Base-by-base conservation (phyloP, 2,888 invertebrate species). In the Craniophora ligustri region DNA sequence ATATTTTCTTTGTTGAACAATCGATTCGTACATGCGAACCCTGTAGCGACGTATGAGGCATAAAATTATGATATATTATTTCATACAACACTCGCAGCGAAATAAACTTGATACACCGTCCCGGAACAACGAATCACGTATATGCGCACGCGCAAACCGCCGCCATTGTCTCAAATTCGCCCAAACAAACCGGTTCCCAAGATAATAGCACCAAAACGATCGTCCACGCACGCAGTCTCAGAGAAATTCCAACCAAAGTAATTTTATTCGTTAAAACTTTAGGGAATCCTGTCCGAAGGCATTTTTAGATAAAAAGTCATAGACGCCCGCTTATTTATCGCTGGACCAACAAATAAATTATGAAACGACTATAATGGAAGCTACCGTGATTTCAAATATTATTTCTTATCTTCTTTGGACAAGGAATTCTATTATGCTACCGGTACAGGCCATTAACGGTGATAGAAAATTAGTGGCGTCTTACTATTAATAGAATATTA, bases 161-260 rank as follows among this genome's bases (percentile, higher is more conserved):
- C 70, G 74, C 89, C 84, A 91, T 91, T 91, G 89, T 92, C 85
- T 90, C 79, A 89, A 87, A 90, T 88, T 88, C 82, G 82, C 84
- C 86, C 81, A 86, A 88, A 85, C 78, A 75, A 87, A 91, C 92
- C 91, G 91, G 92, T 92, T 80, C 72, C 32, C 75, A 59, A 86
- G 85, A 86, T 90, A 89, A 88, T 88, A 82, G 83, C 79, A 80
- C 82, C 79, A 82, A 74, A 86, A 84, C 81, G 67, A 64, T 55
- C 74, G 61, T 74, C 73, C 66, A 69, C 71, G 62, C 67, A 72
- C 60, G 56, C 53, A 65, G 65, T 58, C 68, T 67, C 56, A 44
- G 58, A 63, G 66, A 73, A 66, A 71, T 73, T 66, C 73, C 73
- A 47, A 61, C 63, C 57, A 48, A 56, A 65, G 71, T 66, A 66